phyloP scores from a whole-genome alignment of 2,888 invertebrate genomes.

The Encarsia formosa region DNA sequence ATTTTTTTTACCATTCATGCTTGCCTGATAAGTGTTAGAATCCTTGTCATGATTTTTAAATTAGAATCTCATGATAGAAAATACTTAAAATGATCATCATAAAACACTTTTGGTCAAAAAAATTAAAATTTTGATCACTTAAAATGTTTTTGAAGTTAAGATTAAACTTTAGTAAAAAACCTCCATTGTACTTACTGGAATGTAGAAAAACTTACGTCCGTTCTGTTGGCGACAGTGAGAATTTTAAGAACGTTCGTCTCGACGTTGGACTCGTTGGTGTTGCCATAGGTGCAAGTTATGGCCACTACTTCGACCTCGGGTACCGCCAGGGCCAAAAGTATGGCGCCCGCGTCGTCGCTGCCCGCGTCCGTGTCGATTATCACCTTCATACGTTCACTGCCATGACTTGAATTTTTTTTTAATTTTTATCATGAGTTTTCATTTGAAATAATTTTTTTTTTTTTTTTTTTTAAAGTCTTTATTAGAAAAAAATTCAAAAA shows the following conservation, averaged over 20 bases:
- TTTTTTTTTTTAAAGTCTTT: background rate
- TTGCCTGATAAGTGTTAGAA: too few species aligned
- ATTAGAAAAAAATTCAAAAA: background rate
- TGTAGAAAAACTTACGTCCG: slow-evolving; percentile 43
- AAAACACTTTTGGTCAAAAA: too few species aligned
- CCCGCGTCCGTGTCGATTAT: slow-evolving; percentile 55
- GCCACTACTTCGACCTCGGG: slow-evolving; percentile 49
- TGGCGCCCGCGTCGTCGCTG: slow-evolving; percentile 52
- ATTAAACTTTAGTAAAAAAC: too few species aligned
- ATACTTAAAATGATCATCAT: too few species aligned
- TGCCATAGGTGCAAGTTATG: slow-evolving; percentile 57
- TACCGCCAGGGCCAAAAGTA: slow-evolving; percentile 45
- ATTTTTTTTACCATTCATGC: too few species aligned
- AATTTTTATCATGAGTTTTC: background rate
- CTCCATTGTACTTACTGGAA: too few species aligned
- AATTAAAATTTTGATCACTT: too few species aligned
- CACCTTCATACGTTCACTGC: slow-evolving; percentile 30
- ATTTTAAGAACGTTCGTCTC: slow-evolving; percentile 54
- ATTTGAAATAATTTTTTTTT: background rate
- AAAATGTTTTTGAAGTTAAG: too few species aligned
- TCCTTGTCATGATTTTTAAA: too few species aligned
- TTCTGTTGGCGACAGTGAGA: slow-evolving; percentile 46
- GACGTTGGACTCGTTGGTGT: slow-evolving; percentile 53
- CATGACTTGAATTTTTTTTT: too few species aligned
- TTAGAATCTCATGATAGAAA: too few species aligned